Percentiles rank a stretch among this genome's conserved stretches.
Conservation (phyloP, 2,113 vertebrate genomes). For the Anarrhichthys ocellatus region DNA sequence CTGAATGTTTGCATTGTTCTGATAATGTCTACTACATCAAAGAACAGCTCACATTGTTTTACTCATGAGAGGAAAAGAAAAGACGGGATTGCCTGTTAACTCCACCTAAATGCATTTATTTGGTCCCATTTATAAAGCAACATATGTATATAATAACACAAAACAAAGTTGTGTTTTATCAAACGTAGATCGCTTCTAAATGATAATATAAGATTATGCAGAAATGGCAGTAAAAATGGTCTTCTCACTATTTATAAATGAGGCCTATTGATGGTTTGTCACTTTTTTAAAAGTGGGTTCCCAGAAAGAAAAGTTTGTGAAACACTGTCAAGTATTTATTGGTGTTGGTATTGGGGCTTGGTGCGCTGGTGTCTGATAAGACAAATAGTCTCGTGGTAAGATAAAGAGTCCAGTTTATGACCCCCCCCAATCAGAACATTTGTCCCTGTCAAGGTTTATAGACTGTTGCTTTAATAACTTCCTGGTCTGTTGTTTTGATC, state of each 20-base stretch:
- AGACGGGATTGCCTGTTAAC: neutral
- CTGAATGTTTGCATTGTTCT: too few species aligned
- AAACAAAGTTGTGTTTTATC: neutral
- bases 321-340: slow-evolving; percentile 29
- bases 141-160: too few species aligned
- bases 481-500: too few species aligned
- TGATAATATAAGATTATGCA: neutral
- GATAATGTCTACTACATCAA: too few species aligned
- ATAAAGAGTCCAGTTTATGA: neutral
- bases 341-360: neutral
- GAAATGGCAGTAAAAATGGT: neutral
- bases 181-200: neutral
- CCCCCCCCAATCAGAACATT: neutral
- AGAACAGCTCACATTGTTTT: neutral
- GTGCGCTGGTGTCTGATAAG: neutral
- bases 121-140: too few species aligned
- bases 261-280: too few species aligned
- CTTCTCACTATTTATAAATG: too few species aligned
- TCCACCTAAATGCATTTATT: neutral
- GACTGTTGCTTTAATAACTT: neutral
- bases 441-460: neutral
- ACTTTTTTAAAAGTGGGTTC: neutral
- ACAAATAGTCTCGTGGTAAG: neutral
- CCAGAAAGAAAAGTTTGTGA: neutral
- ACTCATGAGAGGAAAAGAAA: neutral